These are phyloP conservation scores for Sepiola atlantica DNA, from an alignment of 2,888 invertebrate species.

Conservation along the genomic window DNA sequence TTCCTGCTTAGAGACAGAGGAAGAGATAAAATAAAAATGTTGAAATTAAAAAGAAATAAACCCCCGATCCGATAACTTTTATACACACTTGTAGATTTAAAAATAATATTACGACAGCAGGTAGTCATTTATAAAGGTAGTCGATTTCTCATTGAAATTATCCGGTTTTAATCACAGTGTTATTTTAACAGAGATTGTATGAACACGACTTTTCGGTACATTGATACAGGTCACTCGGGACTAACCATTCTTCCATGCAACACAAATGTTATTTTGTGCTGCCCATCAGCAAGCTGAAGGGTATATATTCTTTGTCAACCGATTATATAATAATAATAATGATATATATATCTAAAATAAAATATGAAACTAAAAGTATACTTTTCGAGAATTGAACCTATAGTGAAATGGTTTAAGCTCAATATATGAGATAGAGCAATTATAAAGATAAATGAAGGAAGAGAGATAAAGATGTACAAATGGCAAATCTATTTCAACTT, in stretches of 20 bases:
- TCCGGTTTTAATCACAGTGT: neutral
- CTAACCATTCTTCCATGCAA: neutral
- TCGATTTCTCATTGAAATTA: neutral
- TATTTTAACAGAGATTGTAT: neutral
- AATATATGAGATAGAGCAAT: too few species aligned
- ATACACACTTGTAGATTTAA: neutral
- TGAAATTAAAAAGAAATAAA: conserved; percentile 12
- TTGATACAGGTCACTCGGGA: neutral
- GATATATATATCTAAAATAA: too few species aligned
- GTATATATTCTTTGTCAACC: neutral
- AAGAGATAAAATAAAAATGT: neutral
- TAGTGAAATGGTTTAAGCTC: too few species aligned
- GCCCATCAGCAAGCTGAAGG: neutral
- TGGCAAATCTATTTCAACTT: too few species aligned
- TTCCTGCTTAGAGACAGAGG: neutral
- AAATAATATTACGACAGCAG: conserved; percentile 6
- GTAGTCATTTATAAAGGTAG: neutral
- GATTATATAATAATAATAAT: too few species aligned
- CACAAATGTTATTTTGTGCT: neutral
- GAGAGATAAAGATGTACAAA: too few species aligned
- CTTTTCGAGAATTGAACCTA: too few species aligned
- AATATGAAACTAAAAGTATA: too few species aligned
- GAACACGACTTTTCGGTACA: neutral
- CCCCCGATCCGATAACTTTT: neutral
- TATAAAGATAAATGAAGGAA: too few species aligned